Evolutionary conservation across 2,797 vertebrate species (phyloP).

Genomic region (Phalloptychus januarius): DNA sequence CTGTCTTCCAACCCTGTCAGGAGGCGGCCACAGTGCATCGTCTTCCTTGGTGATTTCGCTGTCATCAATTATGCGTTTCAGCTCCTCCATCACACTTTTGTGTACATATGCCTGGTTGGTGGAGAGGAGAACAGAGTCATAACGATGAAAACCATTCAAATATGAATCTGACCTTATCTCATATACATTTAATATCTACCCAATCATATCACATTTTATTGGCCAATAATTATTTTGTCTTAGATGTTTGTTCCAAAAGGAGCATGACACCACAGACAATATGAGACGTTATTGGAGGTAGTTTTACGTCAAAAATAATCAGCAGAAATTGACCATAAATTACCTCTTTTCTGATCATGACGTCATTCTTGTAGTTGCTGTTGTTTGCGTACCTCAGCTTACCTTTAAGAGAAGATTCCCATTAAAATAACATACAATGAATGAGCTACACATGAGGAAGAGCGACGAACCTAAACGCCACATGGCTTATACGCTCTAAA

Average conservation of each 20-base stretch:
- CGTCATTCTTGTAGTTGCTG: slow-evolving; percentile 99
- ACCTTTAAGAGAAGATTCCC: slow-evolving; percentile 74
- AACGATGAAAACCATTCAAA: neutral
- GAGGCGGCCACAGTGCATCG: slow-evolving; percentile 96
- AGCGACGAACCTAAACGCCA: neutral
- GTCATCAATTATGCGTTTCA: slow-evolving; percentile 98
- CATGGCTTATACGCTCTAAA: slow-evolving; percentile 7
- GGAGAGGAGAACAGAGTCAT: neutral
- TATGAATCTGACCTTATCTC: neutral
- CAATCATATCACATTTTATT: neutral
- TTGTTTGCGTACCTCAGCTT: slow-evolving; percentile 98
- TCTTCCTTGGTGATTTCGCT: slow-evolving; percentile 99
- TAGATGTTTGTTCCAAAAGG: neutral
- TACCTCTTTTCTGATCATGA: slow-evolving; percentile 99
- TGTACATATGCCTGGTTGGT: slow-evolving; percentile 93
- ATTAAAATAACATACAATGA: slow-evolving; percentile 2
- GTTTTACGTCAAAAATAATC: neutral
- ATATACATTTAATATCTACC: neutral
- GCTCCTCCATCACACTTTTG: slow-evolving; percentile 98
- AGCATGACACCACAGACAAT: neutral
- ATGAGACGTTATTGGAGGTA: neutral
- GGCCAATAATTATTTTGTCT: neutral
- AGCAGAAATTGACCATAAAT: neutral
- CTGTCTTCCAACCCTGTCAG: slow-evolving; percentile 96
- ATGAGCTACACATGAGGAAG: neutral